phyloP scores from a whole-genome alignment of 2,113 vertebrate species.

The Dicerorhinus sumatrensis region DNA sequence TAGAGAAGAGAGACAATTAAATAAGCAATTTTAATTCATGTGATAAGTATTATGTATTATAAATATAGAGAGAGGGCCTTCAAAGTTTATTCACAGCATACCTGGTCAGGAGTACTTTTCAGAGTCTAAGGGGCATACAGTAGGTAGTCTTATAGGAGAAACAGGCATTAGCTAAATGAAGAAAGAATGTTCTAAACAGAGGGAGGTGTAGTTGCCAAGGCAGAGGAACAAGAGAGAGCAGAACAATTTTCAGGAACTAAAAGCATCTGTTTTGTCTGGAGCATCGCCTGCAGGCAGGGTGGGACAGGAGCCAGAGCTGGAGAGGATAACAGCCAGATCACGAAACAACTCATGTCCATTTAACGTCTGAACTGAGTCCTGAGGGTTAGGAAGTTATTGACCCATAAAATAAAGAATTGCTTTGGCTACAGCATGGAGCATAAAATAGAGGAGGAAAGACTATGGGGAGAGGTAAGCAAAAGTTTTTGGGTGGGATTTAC shows the following conservation, averaged over 20 bases:
- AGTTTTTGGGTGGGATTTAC: not conserved
- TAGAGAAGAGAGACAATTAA: not conserved
- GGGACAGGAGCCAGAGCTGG: not conserved
- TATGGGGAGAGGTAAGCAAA: not conserved
- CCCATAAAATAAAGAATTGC: not conserved
- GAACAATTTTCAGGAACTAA: not conserved
- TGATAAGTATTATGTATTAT: not conserved
- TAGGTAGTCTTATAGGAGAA: not conserved
- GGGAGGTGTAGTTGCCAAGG: not conserved
- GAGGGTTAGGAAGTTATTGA: not conserved
- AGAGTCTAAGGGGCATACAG: not conserved
- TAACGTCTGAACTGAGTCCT: slow-evolving; percentile 10
- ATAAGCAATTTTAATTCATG: not conserved
- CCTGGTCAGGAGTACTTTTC: not conserved
- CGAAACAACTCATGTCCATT: not conserved
- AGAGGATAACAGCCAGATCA: not conserved
- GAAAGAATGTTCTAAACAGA: slow-evolving; percentile 9
- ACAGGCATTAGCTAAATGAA: not conserved
- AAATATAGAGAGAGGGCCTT: not conserved
- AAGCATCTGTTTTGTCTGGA: not conserved
- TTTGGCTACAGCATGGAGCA: not conserved
- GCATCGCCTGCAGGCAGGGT: not conserved
- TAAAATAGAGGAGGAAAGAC: not conserved
- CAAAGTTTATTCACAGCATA: not conserved
- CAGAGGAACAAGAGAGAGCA: not conserved